phyloP scores from a whole-genome alignment of 2,797 vertebrate species.

The Gallinago solitaria region DNA sequence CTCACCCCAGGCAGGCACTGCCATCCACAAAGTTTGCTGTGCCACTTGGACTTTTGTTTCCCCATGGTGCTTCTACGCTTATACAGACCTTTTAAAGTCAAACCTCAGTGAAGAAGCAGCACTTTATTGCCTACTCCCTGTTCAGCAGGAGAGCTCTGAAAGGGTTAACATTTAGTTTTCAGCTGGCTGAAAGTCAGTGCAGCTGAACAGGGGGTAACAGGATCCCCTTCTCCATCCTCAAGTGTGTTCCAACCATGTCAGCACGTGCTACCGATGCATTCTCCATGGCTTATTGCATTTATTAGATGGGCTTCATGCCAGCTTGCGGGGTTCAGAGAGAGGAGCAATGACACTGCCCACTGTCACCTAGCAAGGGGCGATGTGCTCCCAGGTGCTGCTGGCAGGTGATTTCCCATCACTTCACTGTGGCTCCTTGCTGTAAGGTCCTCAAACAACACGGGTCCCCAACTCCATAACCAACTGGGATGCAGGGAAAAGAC shows the following conservation, averaged over 20 bases:
- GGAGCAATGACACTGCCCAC: background rate
- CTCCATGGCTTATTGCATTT: background rate
- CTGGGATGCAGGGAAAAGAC: background rate
- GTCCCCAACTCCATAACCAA: rapidly evolving
- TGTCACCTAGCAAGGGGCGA: rapidly evolving
- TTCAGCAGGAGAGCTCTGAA: background rate
- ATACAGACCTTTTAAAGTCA: background rate
- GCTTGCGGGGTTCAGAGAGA: background rate
- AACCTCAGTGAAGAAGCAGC: background rate
- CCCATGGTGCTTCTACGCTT: background rate
- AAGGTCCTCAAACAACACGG: background rate
- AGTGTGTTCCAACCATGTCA: background rate
- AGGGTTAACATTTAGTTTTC: background rate
- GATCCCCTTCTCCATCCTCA: background rate
- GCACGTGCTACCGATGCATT: background rate
- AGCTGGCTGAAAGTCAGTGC: background rate
- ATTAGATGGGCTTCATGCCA: background rate
- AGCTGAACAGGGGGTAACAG: background rate
- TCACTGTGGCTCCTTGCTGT: rapidly evolving
- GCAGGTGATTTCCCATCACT: background rate
- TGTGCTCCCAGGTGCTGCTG: background rate
- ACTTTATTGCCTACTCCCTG: background rate
- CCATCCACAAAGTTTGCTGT: background rate
- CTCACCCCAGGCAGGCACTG: background rate
- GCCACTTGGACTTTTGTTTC: background rate